Evolutionary conservation across 2,797 vertebrate genomes (phyloP).

Genomic region (Sebastolobus alascanus): DNA sequence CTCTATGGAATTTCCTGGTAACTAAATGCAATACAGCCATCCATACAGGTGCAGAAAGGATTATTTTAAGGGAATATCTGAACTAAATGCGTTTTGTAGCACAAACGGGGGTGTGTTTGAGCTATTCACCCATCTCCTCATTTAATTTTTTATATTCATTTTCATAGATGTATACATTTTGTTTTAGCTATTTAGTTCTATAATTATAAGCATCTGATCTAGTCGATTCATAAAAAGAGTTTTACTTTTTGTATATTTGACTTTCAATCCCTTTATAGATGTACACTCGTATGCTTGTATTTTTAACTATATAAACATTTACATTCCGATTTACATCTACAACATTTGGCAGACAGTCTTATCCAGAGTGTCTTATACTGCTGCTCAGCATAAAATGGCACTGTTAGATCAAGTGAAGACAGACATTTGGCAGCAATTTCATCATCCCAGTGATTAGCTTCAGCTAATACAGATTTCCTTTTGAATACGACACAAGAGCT

Average conservation of each 20-base stretch:
- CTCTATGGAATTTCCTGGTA: background rate
- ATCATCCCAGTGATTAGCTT: constrained; percentile 37
- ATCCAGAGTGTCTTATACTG: constrained; percentile 8
- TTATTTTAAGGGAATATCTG: background rate
- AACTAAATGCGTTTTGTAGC: background rate
- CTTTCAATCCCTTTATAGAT: background rate
- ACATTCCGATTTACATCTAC: constrained; percentile 9
- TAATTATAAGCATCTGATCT: background rate
- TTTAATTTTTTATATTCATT: background rate
- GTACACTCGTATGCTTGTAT: background rate
- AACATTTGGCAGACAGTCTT: background rate
- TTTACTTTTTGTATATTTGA: background rate
- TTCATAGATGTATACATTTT: background rate
- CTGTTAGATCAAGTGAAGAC: constrained; percentile 21
- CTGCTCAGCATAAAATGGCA: constrained; percentile 20
- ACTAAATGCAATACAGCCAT: background rate
- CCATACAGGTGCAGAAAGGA: background rate
- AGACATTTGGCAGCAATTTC: constrained; percentile 39
- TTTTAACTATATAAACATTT: constrained; percentile 7
- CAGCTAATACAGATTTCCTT: constrained; percentile 28
- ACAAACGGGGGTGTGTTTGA: background rate
- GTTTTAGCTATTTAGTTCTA: background rate
- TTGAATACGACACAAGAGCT: constrained; percentile 12
- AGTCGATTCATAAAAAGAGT: background rate
- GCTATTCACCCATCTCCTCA: background rate